Evolutionary conservation across 2,113 vertebrate genomes (phyloP).

Genomic region (Anoura caudifer): DNA sequence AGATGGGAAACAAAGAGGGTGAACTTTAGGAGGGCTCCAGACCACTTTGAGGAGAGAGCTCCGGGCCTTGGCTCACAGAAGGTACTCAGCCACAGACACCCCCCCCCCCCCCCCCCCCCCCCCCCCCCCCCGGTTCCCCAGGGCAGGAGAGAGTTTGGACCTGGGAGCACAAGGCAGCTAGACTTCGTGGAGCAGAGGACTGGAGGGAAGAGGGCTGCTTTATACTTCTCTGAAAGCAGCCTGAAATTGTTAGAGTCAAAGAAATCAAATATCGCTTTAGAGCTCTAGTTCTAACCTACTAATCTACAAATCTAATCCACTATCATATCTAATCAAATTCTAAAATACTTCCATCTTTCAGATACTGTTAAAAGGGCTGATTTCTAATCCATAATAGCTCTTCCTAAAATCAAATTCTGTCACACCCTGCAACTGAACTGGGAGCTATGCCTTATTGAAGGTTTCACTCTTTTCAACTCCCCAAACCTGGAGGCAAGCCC

Average conservation of each 20-base stretch:
- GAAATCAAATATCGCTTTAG: neutral
- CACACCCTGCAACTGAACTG: neutral
- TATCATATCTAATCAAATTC: neutral
- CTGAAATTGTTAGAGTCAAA: neutral
- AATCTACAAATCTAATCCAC: neutral
- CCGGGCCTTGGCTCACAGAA: neutral
- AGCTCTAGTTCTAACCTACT: neutral
- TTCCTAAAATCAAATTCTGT: neutral
- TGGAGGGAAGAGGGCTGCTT: neutral
- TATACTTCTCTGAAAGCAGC: neutral
- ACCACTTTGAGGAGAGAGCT: neutral
- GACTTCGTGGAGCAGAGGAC: neutral
- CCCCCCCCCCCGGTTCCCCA: accelerated
- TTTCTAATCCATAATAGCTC: neutral
- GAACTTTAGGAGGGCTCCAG: neutral
- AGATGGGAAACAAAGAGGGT: neutral
- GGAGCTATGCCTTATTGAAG: neutral
- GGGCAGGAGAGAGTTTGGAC: neutral
- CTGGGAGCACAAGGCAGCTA: neutral
- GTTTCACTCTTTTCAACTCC: neutral
- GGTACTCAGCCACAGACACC: neutral
- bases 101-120: too few species aligned
- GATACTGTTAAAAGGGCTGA: neutral
- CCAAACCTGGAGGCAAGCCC: neutral
- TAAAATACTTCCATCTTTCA: neutral